These are phyloP conservation scores for Temnothorax curvispinosus DNA, from an alignment of 1,140 invertebrate genomes.

Conservation along the genomic window DNA sequence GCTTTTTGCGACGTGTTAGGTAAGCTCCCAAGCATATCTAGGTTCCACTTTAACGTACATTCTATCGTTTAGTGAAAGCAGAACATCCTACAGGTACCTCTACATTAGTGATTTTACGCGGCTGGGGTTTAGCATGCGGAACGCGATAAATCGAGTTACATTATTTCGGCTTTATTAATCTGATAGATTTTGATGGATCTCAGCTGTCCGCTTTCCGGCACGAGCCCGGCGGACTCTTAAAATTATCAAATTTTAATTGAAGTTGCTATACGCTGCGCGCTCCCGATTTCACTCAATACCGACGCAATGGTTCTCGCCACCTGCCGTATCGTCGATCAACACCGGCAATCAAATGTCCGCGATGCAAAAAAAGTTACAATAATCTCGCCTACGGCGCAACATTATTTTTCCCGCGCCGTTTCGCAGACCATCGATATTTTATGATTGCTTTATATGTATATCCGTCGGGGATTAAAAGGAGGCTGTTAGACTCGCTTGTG, in stretches of 20 bases:
- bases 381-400: slow-evolving; percentile 8
- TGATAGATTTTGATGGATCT: slow-evolving; percentile 40
- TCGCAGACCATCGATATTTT: slow-evolving; percentile 14
- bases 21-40: slow-evolving; percentile 12
- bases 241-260: slow-evolving; percentile 32
- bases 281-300: slow-evolving; percentile 24
- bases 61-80: slow-evolving; percentile 53
- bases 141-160: slow-evolving; percentile 24
- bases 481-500: background rate
- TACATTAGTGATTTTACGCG: slow-evolving; percentile 25
- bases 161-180: slow-evolving; percentile 48
- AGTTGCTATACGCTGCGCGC: background rate
- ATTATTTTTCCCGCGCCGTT: slow-evolving; percentile 11
- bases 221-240: background rate
- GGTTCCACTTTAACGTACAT: slow-evolving; percentile 6
- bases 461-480: slow-evolving; percentile 11
- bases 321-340: slow-evolving; percentile 30
- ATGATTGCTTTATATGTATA: slow-evolving; percentile 15
- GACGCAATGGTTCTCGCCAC: slow-evolving; percentile 11
- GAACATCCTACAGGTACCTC: slow-evolving; percentile 32
- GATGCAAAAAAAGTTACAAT: slow-evolving; percentile 17
- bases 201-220: background rate
- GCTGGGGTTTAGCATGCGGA: slow-evolving; percentile 16
- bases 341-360: slow-evolving; percentile 13
- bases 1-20: background rate